These are phyloP conservation scores for Morpho deidamia DNA, from an alignment of 2,888 invertebrate genomes.

Conservation along the genomic window DNA sequence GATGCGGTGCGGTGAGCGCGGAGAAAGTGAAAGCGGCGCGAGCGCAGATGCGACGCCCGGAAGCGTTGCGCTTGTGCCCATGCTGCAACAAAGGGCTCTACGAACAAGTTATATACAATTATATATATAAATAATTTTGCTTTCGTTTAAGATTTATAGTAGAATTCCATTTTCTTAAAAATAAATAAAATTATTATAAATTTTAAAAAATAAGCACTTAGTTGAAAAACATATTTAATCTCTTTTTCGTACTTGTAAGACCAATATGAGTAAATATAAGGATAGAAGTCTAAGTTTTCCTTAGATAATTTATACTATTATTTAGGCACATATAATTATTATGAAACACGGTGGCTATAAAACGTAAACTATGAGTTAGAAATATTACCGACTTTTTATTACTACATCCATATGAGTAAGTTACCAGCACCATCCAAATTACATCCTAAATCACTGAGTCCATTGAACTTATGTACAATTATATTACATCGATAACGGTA, in stretches of 20 bases:
- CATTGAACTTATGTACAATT: constrained; percentile 16
- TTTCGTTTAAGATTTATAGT: background rate
- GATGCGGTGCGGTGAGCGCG: constrained; percentile 53
- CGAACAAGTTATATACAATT: constrained; percentile 20
- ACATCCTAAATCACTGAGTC: constrained; percentile 43
- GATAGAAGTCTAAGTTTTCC: no score
- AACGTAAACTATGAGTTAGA: constrained; percentile 33
- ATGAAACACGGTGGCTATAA: background rate
- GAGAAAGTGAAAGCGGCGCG: constrained; percentile 74
- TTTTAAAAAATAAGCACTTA: background rate
- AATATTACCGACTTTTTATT: constrained; percentile 76
- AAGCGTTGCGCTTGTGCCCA: constrained; percentile 50
- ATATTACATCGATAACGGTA: background rate
- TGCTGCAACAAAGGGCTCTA: constrained; percentile 45
- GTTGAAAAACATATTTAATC: background rate
- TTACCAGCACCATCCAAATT: constrained; percentile 49
- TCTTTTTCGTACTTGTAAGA: no score
- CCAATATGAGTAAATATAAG: no score
- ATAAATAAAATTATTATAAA: background rate
- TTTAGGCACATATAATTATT: no score
- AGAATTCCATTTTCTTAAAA: no score
- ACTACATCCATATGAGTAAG: constrained; percentile 72
- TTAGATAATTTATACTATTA: no score
- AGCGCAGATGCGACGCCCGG: constrained; percentile 72
- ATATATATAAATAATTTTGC: constrained; percentile 1